Percentiles rank a stretch among this genome's conserved stretches.
phyloP scores from a whole-genome alignment of 1,140 invertebrate species.

The Bombus polaris region DNA sequence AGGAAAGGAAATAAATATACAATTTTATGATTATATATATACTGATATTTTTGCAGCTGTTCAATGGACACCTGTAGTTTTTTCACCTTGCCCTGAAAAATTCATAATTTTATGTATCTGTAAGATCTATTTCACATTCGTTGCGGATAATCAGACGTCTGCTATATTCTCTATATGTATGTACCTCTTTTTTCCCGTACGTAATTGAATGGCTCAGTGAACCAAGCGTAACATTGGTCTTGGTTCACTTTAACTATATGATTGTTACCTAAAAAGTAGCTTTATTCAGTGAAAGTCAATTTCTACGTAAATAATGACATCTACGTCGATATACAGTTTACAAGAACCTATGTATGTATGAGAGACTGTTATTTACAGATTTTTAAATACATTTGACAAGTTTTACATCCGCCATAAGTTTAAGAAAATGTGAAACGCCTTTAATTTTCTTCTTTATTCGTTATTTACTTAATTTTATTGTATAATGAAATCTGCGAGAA shows the following conservation, averaged over 20 bases:
- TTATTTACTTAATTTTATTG: background rate
- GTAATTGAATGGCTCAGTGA: slow-evolving; percentile 28
- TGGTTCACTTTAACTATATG: slow-evolving; percentile 20
- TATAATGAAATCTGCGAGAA: background rate
- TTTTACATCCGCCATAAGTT: too few species aligned
- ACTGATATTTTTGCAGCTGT: background rate
- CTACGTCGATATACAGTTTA: background rate
- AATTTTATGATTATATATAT: background rate
- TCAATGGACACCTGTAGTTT: background rate
- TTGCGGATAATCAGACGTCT: slow-evolving; percentile 1
- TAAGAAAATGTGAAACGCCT: too few species aligned
- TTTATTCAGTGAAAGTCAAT: slow-evolving; percentile 36
- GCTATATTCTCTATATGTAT: background rate
- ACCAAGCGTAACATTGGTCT: slow-evolving; percentile 29
- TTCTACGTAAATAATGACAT: slow-evolving; percentile 4
- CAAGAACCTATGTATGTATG: background rate
- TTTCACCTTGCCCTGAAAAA: background rate
- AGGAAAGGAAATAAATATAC: background rate
- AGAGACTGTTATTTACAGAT: too few species aligned
- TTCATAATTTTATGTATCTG: background rate
- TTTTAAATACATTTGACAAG: background rate
- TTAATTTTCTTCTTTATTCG: background rate
- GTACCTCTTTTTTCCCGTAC: slow-evolving; percentile 7
- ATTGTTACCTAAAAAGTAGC: slow-evolving; percentile 30
- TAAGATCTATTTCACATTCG: slow-evolving; percentile 21